Percentiles rank a stretch among this genome's conserved stretches.
Evolutionary conservation across 2,888 invertebrate species (phyloP).

Genomic region (Lepidocyrtoides sp.): DNA sequence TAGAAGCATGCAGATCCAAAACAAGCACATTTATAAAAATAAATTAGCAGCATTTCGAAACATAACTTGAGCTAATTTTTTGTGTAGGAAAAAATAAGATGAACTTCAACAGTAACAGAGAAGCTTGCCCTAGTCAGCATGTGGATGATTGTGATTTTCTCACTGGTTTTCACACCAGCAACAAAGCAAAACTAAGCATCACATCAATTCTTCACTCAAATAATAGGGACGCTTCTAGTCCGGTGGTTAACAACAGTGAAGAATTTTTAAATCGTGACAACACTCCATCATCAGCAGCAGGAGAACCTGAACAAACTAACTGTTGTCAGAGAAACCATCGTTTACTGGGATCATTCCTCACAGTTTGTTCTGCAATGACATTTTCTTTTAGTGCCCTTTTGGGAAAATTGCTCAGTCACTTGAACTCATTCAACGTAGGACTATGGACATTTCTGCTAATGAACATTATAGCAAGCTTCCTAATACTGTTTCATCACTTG

Average conservation of each 20-base stretch:
- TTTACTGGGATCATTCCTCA: constrained; percentile 63
- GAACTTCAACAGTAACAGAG: too few relatives aligned
- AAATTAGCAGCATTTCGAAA: too few relatives aligned
- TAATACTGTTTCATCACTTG: too few relatives aligned
- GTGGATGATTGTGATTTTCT: constrained; percentile 44
- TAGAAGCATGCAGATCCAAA: too few relatives aligned
- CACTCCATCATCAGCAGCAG: not conserved
- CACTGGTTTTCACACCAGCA: constrained; percentile 55
- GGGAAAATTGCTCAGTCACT: constrained; percentile 68
- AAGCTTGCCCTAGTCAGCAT: too few relatives aligned
- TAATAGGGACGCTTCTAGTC: too few relatives aligned
- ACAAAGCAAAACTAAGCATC: constrained; percentile 67
- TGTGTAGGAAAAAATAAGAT: too few relatives aligned
- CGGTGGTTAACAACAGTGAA: too few relatives aligned
- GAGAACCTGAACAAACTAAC: not conserved
- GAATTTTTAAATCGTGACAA: too few relatives aligned
- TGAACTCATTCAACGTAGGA: constrained; percentile 77
- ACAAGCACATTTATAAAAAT: too few relatives aligned
- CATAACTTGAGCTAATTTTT: too few relatives aligned
- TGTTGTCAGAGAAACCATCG: not conserved
- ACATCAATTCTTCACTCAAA: not conserved
- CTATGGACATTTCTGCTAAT: constrained; percentile 76
- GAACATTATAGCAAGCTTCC: too few relatives aligned
- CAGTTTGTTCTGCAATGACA: constrained; percentile 60
- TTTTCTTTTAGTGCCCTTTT: constrained; percentile 78